phyloP scores from a whole-genome alignment of 2,888 invertebrate species.

The Meta bourneti region DNA sequence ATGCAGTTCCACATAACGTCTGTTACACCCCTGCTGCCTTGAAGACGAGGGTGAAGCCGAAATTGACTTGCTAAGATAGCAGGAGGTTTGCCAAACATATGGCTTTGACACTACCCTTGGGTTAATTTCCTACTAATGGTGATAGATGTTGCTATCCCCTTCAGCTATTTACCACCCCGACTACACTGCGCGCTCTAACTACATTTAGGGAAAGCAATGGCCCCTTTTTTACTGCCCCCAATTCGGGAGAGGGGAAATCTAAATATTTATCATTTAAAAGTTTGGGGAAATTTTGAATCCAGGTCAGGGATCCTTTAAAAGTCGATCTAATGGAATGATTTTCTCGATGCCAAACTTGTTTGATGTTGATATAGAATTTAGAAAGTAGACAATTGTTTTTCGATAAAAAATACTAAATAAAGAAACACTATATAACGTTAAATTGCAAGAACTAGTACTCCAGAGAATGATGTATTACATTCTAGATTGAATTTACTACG shows the following conservation, averaged over 20 bases:
- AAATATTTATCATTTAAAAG: constrained; percentile 28
- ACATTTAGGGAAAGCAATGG: constrained; percentile 26
- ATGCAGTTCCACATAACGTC: neutral
- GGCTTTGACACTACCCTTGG: constrained; percentile 67
- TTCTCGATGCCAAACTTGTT: no score
- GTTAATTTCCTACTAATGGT: constrained; percentile 74
- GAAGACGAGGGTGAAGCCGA: constrained; percentile 12
- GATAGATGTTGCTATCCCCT: constrained; percentile 66
- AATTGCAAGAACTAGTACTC: no score
- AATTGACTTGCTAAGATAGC: constrained; percentile 56
- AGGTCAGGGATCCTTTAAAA: neutral
- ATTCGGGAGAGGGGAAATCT: constrained; percentile 7
- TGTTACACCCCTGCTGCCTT: neutral
- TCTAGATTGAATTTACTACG: no score
- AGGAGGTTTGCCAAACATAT: constrained; percentile 60
- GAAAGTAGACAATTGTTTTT: no score
- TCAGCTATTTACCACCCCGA: constrained; percentile 33
- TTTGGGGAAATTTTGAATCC: neutral
- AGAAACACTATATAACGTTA: no score
- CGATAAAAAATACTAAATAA: no score
- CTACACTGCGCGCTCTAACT: constrained; percentile 14
- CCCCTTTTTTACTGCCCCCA: constrained; percentile 12
- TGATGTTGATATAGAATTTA: no score
- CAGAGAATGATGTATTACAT: no score
- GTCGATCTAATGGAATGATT: no score